Percentiles rank a stretch among this genome's conserved stretches.
Conservation (phyloP, 2,797 vertebrate genomes). For the Sternotherus odoratus region DNA sequence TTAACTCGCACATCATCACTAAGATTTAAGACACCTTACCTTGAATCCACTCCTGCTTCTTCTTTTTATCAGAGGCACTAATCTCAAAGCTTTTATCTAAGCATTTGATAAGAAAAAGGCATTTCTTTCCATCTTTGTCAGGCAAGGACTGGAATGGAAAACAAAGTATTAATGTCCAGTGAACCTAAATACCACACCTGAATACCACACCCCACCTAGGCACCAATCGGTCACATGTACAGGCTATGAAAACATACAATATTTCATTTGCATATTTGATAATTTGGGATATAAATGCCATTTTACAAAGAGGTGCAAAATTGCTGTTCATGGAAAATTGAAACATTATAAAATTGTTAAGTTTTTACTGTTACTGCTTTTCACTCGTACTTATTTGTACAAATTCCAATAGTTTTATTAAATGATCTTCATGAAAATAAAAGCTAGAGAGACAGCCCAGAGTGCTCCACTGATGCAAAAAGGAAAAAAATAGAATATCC, state of each 20-base stretch:
- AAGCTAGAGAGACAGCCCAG: background rate
- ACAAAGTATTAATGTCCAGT: slow-evolving; percentile 34
- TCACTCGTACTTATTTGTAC: background rate
- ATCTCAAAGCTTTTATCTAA: slow-evolving; percentile 95
- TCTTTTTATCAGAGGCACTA: slow-evolving; percentile 97
- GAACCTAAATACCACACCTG: background rate
- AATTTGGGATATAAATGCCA: background rate
- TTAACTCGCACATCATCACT: background rate
- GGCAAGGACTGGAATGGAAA: slow-evolving; percentile 86
- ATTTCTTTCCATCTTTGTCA: slow-evolving; percentile 97
- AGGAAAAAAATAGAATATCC: background rate
- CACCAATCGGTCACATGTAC: background rate
- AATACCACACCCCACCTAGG: accelerated
- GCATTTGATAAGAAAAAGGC: slow-evolving; percentile 94
- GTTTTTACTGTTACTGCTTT: background rate
- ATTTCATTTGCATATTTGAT: background rate
- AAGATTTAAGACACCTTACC: slow-evolving; percentile 80
- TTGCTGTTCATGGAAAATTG: background rate
- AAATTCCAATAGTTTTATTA: background rate
- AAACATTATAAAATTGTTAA: background rate
- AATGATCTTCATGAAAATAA: background rate
- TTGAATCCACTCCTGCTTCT: slow-evolving; percentile 99
- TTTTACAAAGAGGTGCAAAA: background rate
- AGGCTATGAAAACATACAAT: background rate
- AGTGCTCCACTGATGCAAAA: background rate